Evolutionary conservation across 92 coral and sea anemone genomes (phyloP).

Genomic region (Zoanthus sociatus): DNA sequence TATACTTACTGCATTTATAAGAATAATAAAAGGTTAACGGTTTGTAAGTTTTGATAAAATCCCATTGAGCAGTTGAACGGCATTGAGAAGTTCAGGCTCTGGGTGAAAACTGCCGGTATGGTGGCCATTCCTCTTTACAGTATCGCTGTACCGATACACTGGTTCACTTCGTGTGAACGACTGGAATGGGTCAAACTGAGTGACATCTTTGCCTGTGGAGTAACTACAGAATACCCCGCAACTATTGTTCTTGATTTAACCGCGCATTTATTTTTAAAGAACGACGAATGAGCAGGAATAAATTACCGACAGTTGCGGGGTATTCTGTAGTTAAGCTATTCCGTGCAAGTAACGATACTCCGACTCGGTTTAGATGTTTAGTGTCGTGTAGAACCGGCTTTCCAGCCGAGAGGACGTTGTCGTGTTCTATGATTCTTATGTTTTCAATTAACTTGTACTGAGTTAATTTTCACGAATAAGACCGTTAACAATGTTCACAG

Average conservation of each 20-base stretch:
- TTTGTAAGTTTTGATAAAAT: conserved; percentile 23
- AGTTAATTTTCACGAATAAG: conserved; percentile 23
- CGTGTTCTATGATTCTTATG: conserved; percentile 18
- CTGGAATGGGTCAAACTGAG: conserved; percentile 25
- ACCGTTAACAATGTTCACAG: conserved; percentile 27
- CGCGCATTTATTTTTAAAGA: no score
- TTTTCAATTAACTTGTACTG: conserved; percentile 29
- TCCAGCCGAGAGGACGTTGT: conserved; percentile 23
- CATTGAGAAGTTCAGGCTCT: conserved; percentile 23
- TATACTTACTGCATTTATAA: conserved; percentile 21
- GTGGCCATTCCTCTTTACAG: conserved; percentile 17
- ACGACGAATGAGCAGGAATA: no score
- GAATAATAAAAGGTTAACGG: conserved; percentile 32
- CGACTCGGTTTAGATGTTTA: neutral
- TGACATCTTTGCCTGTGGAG: conserved; percentile 4
- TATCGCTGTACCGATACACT: conserved; percentile 30
- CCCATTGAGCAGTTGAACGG: conserved; percentile 17
- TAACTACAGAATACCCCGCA: no score
- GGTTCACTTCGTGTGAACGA: conserved; percentile 24
- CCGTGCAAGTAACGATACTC: neutral
- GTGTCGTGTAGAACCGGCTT: neutral
- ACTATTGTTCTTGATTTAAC: no score
- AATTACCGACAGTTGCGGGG: no score
- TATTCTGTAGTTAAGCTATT: no score
- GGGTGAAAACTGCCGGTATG: conserved; percentile 8